Evolutionary conservation across 2,113 vertebrate genomes (phyloP), one percentile per base, ranked within the genome.

Genomic region (Chionomys nivalis): DNA sequence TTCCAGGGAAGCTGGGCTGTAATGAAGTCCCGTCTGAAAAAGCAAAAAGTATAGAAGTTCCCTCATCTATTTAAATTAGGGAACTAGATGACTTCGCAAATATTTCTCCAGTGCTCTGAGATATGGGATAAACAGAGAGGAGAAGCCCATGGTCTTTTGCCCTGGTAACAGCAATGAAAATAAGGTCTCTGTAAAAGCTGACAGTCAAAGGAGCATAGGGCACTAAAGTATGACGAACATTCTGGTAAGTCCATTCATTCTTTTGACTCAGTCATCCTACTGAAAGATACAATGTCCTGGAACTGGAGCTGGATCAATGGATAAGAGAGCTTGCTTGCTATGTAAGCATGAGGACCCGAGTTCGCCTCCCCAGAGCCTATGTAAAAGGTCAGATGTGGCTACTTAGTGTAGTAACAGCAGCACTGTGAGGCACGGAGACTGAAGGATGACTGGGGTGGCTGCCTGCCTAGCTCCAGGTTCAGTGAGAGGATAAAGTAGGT

Each of bases 181-280:
- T 61, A 92, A 81, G 79, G 75, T 91, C n/a, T 93, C 52, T 93
- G 94, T 44, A 81, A 97, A 91, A 89, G 89, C 61, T 75, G 28
- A 21, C 31, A 92, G 66, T 89, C 94, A 85, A 70, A 65, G 14
- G 44, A 65, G 33, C 61, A 81, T 70, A 89, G 61, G 77, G 68
- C 23, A 89, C 63, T 82, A 58, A 90, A 7, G 31, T 63, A 24
- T 76, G 10, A 96, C 93, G 70, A 90, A 82, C 24, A 90, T 55
- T 94, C n/a, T 73, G 13, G 23, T 33, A 90, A 94, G n/a, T 33
- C 39, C n/a, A 90, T 90, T 95, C 58, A 93, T 76, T 97, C 70
- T 55, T 97, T n/a, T 94, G 63, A 78, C 21, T 55, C 77, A 88
- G 72, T 92, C 66, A 97, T 70, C 79, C 47, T 70, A 23, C 3